Percentiles rank a stretch among this genome's conserved stretches.
These are phyloP conservation scores for Hemiprocne comata DNA, from an alignment of 2,113 vertebrate genomes.

Conservation along the genomic window DNA sequence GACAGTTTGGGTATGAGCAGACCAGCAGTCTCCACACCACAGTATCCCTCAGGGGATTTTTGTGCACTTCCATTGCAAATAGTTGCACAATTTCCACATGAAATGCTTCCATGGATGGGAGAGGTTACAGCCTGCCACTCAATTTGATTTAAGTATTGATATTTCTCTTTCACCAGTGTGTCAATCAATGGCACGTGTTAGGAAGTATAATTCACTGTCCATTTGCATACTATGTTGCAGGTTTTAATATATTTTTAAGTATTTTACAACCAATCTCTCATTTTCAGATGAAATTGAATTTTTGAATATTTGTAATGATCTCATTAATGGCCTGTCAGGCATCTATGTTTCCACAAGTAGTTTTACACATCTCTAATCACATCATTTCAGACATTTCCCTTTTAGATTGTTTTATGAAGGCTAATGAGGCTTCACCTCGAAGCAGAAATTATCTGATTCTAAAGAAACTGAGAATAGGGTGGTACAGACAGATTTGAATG, in stretches of 20 bases:
- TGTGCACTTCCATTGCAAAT: background rate
- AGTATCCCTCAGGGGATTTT: background rate
- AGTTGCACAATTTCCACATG: background rate
- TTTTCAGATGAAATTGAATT: background rate
- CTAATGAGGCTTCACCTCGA: constrained; percentile 9
- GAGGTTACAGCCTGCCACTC: background rate
- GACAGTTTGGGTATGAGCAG: background rate
- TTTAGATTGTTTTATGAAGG: background rate
- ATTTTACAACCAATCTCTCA: background rate
- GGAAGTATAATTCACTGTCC: background rate
- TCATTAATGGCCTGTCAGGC: constrained; percentile 13
- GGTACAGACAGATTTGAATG: background rate
- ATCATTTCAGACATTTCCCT: background rate
- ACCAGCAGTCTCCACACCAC: background rate
- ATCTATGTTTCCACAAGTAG: background rate
- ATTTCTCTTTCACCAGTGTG: background rate
- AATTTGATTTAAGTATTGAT: background rate
- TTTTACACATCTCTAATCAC: background rate
- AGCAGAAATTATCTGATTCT: background rate
- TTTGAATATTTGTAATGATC: constrained; percentile 3
- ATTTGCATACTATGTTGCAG: background rate
- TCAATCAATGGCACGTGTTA: background rate
- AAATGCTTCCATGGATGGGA: background rate
- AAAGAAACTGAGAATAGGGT: background rate
- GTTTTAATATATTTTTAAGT: background rate